Conservation (phyloP, 1,140 invertebrate species). For the Neodiprion virginianus region DNA sequence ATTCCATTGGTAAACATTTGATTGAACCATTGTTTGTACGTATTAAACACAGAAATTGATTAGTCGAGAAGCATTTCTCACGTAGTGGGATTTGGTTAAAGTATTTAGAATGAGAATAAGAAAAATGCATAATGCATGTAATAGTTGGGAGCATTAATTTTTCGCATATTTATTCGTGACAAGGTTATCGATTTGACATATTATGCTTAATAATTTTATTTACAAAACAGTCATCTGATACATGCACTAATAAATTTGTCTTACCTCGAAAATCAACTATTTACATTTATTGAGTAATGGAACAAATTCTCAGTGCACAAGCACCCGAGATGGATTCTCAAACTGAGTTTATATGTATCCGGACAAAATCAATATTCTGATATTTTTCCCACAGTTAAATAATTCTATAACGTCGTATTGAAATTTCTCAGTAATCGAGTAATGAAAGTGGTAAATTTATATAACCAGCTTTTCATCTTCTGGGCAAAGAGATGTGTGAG, state of each 20-base stretch:
- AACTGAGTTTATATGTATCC: no score
- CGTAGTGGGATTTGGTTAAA: not conserved
- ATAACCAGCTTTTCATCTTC: not conserved
- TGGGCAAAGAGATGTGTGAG: not conserved
- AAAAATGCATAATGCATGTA: not conserved
- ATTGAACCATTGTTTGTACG: not conserved
- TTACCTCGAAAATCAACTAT: slow-evolving; percentile 34
- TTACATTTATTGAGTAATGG: slow-evolving; percentile 34
- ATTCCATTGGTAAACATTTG: not conserved
- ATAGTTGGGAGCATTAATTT: not conserved
- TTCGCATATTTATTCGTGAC: slow-evolving; percentile 35
- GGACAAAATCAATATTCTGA: not conserved
- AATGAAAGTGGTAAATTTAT: not conserved
- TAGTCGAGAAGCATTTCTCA: no score
- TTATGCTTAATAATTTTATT: slow-evolving; percentile 48
- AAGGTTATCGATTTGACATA: slow-evolving; percentile 36
- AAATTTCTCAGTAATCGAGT: not conserved
- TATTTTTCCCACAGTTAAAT: not conserved
- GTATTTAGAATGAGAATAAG: not conserved
- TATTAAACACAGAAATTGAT: not conserved
- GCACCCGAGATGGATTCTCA: not conserved
- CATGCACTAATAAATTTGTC: slow-evolving; percentile 33
- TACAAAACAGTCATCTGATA: slow-evolving; percentile 41
- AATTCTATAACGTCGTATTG: not conserved
- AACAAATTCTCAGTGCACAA: not conserved